These are phyloP conservation scores for Tychaedon coryphoeus DNA, from an alignment of 2,113 vertebrate species.

Conservation along the genomic window DNA sequence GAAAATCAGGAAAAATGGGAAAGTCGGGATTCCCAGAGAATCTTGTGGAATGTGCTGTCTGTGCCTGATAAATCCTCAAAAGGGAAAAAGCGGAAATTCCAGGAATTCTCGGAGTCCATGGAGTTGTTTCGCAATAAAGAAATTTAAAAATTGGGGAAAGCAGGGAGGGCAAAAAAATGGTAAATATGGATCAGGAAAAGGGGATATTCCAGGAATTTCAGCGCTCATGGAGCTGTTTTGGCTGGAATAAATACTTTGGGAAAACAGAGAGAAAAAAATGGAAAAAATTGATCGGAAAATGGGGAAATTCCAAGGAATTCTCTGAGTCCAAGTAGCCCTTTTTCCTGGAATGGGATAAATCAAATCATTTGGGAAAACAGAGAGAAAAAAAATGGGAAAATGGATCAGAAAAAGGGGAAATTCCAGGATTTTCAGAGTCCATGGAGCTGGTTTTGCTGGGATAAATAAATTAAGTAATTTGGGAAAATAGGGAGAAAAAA, in stretches of 20 bases:
- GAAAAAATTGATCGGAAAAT: too few species aligned
- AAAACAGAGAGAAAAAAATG: rapidly evolving
- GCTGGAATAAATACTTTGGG: background rate
- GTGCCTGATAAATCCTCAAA: background rate
- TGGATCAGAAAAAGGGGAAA: background rate
- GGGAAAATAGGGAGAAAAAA: background rate
- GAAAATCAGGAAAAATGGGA: background rate
- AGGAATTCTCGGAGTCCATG: background rate
- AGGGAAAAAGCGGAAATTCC: background rate
- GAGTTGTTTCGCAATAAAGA: background rate
- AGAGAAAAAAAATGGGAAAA: background rate
- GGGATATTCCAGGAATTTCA: background rate
- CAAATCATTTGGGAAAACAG: too few species aligned
- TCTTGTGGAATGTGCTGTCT: background rate
- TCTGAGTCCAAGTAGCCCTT: too few species aligned
- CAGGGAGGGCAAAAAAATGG: rapidly evolving
- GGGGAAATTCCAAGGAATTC: too few species aligned
- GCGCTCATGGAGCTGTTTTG: too few species aligned
- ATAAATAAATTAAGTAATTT: background rate
- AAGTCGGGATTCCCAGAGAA: rapidly evolving
- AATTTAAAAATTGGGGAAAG: too few species aligned
- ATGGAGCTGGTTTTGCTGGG: background rate
- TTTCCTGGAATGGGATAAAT: background rate
- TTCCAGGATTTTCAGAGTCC: background rate
- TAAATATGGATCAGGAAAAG: too few species aligned